Evolutionary conservation across 2,888 invertebrate genomes (phyloP), one percentile per base, ranked within the genome.

Genomic region (Protula sp.): DNA sequence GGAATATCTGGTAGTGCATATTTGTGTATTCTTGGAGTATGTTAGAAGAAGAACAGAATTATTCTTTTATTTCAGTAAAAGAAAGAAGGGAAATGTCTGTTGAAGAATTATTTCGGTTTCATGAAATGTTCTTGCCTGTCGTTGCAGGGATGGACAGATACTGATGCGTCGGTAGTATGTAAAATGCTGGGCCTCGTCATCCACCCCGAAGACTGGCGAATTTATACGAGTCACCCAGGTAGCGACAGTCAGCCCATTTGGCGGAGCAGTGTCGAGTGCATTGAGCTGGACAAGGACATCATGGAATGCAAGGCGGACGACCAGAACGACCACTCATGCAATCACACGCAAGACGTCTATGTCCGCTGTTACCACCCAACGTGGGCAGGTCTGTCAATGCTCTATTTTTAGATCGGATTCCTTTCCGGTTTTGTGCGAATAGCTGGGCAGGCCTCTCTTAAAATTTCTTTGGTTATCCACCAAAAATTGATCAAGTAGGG

Each of bases 121-220:
- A n/a, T n/a, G n/a, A n/a, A n/a, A n/a, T n/a, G n/a, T n/a, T n/a
- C n/a, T n/a, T n/a, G n/a, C n/a, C n/a, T n/a, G n/a, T n/a, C n/a
- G n/a, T n/a, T n/a, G 9, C 38, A 98, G 77, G 91, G 90, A 52
- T 99, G 98, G 95, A 94, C 89, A 51, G 88, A 92, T 26, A 85
- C 87, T 50, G 90, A 93, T 75, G 94, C 99, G 0, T 92, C 94
- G 0, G 82, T 98, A 54, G 94, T 92, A 1, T 99, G 99, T 74
- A 91, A 95, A 80, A 97, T 98, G 81, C 82, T 99, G 65, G 98
- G 98, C 0, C 85, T 92, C 63, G 91, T 91, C 0, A 85, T 95
- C 22, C 94, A 98, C 80, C 94, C 94, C 0, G 87, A 89, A 67
- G 91, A 94, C 80, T 94, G 95, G 92, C 87, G 87, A 30, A 50